Evolutionary conservation across 1,140 invertebrate species (phyloP).

Genomic region (Prorops nasuta): DNA sequence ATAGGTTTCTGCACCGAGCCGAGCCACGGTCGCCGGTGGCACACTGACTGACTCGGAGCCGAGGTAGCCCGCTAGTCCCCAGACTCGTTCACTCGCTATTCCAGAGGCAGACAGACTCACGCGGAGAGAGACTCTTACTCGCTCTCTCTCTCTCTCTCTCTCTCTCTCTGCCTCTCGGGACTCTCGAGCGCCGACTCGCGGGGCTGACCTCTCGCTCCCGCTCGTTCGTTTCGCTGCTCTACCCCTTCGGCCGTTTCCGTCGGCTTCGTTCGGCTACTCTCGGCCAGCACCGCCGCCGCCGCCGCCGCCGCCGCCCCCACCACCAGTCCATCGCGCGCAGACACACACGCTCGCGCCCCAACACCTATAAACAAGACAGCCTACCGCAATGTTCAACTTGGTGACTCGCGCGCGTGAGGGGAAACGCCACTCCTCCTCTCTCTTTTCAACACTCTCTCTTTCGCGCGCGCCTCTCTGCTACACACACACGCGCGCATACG

Average conservation of each 20-base stretch:
- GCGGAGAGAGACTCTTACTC: slow-evolving; percentile 21
- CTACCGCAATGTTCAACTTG: slow-evolving; percentile 44
- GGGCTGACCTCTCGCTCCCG: slow-evolving; percentile 4
- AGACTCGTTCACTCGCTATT: slow-evolving; percentile 41
- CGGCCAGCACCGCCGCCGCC: slow-evolving; percentile 10
- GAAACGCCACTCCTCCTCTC: too few species aligned
- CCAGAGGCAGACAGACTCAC: slow-evolving; percentile 37
- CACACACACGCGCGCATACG: not conserved
- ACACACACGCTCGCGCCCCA: slow-evolving; percentile 22
- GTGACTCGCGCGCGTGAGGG: too few species aligned
- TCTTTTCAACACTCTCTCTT: slow-evolving; percentile 1
- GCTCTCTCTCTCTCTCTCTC: slow-evolving; percentile 16
- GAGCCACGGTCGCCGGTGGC: slow-evolving; percentile 48
- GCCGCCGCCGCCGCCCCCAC: not conserved
- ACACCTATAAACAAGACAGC: slow-evolving; percentile 27
- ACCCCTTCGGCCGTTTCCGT: slow-evolving; percentile 18
- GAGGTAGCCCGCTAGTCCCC: slow-evolving; percentile 53
- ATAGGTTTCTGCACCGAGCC: too few species aligned
- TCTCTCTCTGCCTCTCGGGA: slow-evolving; percentile 1
- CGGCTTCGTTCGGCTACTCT: slow-evolving; percentile 19
- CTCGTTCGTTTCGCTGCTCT: slow-evolving; percentile 2
- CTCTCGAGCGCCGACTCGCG: slow-evolving; percentile 12
- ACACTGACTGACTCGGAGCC: slow-evolving; percentile 57
- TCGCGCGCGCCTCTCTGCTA: slow-evolving; percentile 2
- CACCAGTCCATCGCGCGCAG: slow-evolving; percentile 5